Evolutionary conservation across 2,113 vertebrate species (phyloP).

Genomic region (Microtus montanus): DNA sequence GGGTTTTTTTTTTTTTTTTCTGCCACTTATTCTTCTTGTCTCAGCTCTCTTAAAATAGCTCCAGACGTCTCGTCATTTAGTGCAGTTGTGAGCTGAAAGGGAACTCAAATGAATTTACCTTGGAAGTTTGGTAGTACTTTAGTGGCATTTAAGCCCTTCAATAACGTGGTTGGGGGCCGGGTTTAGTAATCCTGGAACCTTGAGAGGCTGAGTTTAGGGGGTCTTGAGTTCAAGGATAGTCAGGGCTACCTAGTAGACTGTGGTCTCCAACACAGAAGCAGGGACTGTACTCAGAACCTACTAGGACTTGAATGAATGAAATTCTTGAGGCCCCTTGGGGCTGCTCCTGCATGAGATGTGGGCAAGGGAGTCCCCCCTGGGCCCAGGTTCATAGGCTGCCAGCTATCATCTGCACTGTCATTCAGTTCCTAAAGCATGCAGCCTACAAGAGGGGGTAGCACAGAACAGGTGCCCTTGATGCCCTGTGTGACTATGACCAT

Average conservation of each 20-base stretch:
- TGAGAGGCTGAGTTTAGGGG: not conserved
- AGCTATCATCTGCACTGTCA: too few species aligned
- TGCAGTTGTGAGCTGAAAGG: not conserved
- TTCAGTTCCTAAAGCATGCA: not conserved
- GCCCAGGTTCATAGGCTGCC: not conserved
- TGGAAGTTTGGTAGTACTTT: conserved; percentile 31
- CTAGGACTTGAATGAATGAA: not conserved
- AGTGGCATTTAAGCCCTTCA: not conserved
- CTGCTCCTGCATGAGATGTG: too few species aligned
- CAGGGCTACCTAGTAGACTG: not conserved
- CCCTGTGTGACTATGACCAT: fast-evolving
- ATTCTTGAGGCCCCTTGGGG: not conserved
- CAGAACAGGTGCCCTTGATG: not conserved
- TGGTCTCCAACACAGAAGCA: not conserved
- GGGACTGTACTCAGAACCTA: not conserved
- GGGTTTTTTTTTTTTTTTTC: not conserved
- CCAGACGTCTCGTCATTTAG: not conserved
- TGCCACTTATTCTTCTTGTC: not conserved
- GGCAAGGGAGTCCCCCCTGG: too few species aligned
- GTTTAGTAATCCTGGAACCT: too few species aligned
- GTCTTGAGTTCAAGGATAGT: not conserved
- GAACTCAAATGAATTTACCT: conserved; percentile 23
- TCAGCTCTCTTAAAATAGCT: not conserved
- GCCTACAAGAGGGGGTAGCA: fast-evolving
- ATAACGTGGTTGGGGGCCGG: not conserved